These are phyloP conservation scores for Villa cingulata DNA, from an alignment of 2,888 invertebrate species.

Conservation along the genomic window DNA sequence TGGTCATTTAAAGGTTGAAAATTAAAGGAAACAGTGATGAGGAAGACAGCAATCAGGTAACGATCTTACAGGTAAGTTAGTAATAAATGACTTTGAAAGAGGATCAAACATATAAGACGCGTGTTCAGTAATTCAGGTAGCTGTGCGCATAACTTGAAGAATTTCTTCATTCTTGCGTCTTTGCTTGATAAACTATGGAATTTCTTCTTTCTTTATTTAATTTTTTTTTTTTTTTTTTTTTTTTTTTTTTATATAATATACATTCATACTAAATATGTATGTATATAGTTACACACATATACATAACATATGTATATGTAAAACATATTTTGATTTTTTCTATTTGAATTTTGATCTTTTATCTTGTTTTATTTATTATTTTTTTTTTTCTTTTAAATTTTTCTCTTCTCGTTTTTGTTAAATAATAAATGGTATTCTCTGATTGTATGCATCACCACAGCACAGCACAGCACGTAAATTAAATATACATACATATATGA, in stretches of 20 bases:
- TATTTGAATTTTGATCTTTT: not conserved
- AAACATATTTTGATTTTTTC: not conserved
- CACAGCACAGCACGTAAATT: too few species aligned
- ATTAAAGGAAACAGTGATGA: not conserved
- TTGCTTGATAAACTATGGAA: conserved; percentile 3
- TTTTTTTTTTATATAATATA: not conserved
- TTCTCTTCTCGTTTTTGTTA: not conserved
- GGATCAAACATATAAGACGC: conserved; percentile 22
- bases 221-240: not conserved
- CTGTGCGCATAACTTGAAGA: conserved; percentile 21
- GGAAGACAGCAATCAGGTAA: not conserved
- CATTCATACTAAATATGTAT: too few species aligned
- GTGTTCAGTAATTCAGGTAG: conserved; percentile 28
- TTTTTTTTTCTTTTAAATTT: not conserved
- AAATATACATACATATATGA: too few species aligned
- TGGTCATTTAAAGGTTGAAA: not conserved
- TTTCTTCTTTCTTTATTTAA: not conserved
- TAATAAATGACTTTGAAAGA: conserved; percentile 6
- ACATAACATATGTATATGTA: not conserved
- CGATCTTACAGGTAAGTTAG: not conserved
- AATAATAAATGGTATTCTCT: too few species aligned
- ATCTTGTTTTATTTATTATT: not conserved
- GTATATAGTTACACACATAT: too few species aligned
- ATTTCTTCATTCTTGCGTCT: conserved; percentile 12
- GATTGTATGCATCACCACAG: too few species aligned